Evolutionary conservation across 2,888 invertebrate species (phyloP), one percentile per base, ranked within the genome.

Genomic region (Cheilosia vulpina): DNA sequence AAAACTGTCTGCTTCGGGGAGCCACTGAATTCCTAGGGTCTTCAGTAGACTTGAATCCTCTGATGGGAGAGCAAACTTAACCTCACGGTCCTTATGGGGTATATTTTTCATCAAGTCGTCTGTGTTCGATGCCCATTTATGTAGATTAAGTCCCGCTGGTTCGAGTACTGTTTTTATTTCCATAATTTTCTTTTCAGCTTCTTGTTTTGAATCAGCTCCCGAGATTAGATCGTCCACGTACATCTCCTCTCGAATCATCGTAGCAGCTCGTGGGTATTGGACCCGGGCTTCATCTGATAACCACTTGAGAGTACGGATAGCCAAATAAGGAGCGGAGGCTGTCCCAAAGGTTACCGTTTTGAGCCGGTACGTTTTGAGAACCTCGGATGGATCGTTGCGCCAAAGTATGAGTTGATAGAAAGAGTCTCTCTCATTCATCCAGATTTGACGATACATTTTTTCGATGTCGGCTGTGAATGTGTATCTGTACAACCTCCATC

Each of bases 11-110:
- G n/a, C n/a, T n/a, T n/a, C 2, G 1, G 78, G 73, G 17, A 52
- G 38, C 75, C 58, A 58, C 7, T 58, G 58, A 13, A 53, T 53
- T 1, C 62, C 62, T 11, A 62, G 27, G 15, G 27, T 72, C 27
- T 60, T 62, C 1, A 62, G 52, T n/a, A 27, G 53, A 5, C 27
- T 15, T 11, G 72, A 53, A 0, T 15, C 31, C 41, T 72, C 62
- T 13, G 43, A 50, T 21, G 11, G 50, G 13, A 21, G 21, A 2
- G 19, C 19, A 17, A 47, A 47, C 5, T 47, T n/a, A n/a, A n/a
- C n/a, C n/a, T n/a, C n/a, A n/a, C 17, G 5, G 7, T 7, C 19
- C n/a, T 17, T 19, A n/a, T 11, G 2, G 4, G 47, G 38, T n/a
- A 58, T 5, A 2, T 38, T 57, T 9, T 17, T 34, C 2, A 57